Percentiles rank a stretch among this genome's conserved stretches.
These are phyloP conservation scores for Calephelis virginiensis DNA, from an alignment of 1,140 invertebrate species.

Conservation along the genomic window DNA sequence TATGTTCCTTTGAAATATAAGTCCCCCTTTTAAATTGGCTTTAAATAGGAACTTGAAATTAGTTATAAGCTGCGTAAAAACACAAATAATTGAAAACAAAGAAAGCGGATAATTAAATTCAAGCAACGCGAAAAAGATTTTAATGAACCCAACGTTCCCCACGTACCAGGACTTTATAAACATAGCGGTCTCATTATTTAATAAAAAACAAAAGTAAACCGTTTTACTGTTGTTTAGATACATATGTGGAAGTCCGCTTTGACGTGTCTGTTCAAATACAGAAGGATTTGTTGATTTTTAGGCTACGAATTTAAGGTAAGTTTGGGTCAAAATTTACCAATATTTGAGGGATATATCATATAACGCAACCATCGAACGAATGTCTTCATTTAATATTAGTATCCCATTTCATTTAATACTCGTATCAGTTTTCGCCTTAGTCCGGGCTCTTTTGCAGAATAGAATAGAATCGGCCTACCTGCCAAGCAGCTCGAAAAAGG, in stretches of 20 bases:
- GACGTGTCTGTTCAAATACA: background rate
- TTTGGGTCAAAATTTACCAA: too few relatives aligned
- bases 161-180: slow-evolving; percentile 69
- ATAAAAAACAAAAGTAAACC: slow-evolving; percentile 13
- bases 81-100: slow-evolving; percentile 55
- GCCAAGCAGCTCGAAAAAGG: too few relatives aligned
- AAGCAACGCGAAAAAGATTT: slow-evolving; percentile 67
- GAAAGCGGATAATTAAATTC: slow-evolving; percentile 73
- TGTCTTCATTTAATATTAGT: too few relatives aligned
- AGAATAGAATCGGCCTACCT: too few relatives aligned
- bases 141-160: slow-evolving; percentile 62
- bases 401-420: too few relatives aligned
- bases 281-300: background rate
- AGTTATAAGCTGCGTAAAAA: slow-evolving; percentile 7
- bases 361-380: too few relatives aligned
- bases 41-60: background rate
- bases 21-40: background rate
- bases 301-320: too few relatives aligned
- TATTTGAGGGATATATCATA: too few relatives aligned
- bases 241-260: background rate
- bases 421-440: too few relatives aligned
- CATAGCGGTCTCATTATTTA: slow-evolving; percentile 21
- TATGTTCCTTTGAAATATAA: too few relatives aligned
- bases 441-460: too few relatives aligned
- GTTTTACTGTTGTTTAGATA: background rate